Conservation (phyloP, 2,113 vertebrate species). For the Saimiri boliviensis region DNA sequence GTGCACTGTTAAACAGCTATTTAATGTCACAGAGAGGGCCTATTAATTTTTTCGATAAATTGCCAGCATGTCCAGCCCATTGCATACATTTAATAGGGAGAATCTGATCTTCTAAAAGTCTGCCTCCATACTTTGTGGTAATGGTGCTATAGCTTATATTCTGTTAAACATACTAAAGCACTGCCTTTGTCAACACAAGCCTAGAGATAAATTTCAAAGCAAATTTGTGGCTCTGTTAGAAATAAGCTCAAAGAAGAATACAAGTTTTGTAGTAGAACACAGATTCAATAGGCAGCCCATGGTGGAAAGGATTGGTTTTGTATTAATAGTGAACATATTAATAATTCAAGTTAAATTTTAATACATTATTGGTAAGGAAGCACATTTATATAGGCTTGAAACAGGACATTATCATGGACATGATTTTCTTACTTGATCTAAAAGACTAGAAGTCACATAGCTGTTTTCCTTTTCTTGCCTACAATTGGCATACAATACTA, state of each 20-base stretch:
- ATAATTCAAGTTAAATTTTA: background rate
- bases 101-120: slow-evolving; percentile 56
- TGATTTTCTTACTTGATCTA: background rate
- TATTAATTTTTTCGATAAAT: slow-evolving; percentile 74
- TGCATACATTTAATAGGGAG: slow-evolving; percentile 49
- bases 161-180: background rate
- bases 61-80: slow-evolving; percentile 24
- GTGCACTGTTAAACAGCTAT: slow-evolving; percentile 75
- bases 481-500: background rate
- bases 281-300: background rate
- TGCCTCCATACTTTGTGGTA: slow-evolving; percentile 38
- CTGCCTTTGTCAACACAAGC: slow-evolving; percentile 37
- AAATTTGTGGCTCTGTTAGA: background rate
- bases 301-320: background rate
- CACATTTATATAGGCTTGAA: background rate
- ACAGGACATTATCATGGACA: background rate
- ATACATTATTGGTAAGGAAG: background rate
- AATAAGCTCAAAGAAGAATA: background rate
- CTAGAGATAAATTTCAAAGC: slow-evolving; percentile 38
- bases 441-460: background rate
- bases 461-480: background rate
- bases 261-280: background rate
- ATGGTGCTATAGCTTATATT: slow-evolving; percentile 60
- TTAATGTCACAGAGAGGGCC: slow-evolving; percentile 67
- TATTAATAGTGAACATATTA: background rate